Evolutionary conservation across 2,113 vertebrate species (phyloP).

Genomic region (Mesoclemmys tuberculata): DNA sequence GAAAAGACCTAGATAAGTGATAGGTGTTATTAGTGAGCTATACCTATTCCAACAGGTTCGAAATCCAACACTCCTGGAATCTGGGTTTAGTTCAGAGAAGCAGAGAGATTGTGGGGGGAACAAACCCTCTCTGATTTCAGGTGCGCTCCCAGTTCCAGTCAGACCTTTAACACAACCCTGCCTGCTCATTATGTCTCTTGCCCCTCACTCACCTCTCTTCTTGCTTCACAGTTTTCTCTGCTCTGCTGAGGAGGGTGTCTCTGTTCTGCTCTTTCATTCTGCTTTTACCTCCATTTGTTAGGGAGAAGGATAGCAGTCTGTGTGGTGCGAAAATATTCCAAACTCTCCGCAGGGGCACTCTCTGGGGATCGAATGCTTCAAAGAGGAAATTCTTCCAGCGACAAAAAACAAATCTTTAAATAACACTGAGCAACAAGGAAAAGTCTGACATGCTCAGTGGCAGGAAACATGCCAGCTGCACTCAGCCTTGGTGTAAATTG

Average conservation of each 20-base stretch:
- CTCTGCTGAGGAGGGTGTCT: background rate
- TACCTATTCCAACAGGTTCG: background rate
- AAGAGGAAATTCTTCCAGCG: slow-evolving; percentile 19
- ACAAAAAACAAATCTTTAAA: background rate
- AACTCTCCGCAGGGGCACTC: background rate
- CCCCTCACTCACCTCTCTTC: background rate
- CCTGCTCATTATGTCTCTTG: background rate
- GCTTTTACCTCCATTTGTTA: background rate
- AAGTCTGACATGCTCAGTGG: rapidly evolving
- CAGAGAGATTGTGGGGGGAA: background rate
- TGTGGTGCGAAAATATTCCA: background rate
- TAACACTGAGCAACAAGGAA: background rate
- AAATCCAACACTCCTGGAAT: background rate
- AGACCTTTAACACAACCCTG: rapidly evolving
- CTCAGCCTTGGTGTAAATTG: background rate
- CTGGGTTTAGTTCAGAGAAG: background rate
- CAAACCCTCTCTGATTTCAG: background rate
- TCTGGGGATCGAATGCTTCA: background rate
- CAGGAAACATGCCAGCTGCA: background rate
- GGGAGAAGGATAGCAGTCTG: background rate
- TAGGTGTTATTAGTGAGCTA: background rate
- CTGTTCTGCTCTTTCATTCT: background rate
- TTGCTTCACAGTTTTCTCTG: background rate
- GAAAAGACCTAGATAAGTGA: background rate
- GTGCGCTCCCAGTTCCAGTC: background rate